Evolutionary conservation across 92 coral and sea anemone genomes (phyloP).

Genomic region (Paramuricea clavata): DNA sequence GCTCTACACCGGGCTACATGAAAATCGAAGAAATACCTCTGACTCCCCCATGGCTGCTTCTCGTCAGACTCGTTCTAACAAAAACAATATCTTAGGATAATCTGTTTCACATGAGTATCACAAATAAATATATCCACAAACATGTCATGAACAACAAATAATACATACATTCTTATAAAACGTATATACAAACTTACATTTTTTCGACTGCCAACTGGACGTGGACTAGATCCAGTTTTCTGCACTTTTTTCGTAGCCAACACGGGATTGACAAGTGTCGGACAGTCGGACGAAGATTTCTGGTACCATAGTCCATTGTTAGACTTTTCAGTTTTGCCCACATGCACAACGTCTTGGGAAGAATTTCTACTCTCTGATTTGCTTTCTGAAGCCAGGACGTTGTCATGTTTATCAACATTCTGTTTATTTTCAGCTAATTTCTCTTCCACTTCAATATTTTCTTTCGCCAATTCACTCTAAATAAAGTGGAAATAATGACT

Average conservation of each 20-base stretch:
- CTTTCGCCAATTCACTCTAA: background rate
- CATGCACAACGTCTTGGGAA: background rate
- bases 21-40: background rate
- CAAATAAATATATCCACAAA: too few species aligned
- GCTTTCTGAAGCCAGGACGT: background rate
- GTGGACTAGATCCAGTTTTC: background rate
- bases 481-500: background rate
- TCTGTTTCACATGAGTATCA: too few species aligned
- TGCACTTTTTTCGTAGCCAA: background rate
- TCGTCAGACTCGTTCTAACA: background rate
- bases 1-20: background rate
- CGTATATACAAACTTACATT: background rate
- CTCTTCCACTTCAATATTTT: background rate
- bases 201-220: background rate
- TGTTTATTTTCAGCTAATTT: background rate
- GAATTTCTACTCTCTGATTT: background rate
- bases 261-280: background rate
- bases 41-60: constrained; percentile 34
- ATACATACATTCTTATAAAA: background rate
- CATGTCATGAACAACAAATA: background rate
- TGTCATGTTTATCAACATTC: background rate
- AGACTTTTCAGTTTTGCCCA: background rate
- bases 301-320: constrained; percentile 5
- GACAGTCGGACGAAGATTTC: background rate
- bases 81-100: background rate